Evolutionary conservation across 1,140 invertebrate species (phyloP).

Genomic region (Bombus ignitus): DNA sequence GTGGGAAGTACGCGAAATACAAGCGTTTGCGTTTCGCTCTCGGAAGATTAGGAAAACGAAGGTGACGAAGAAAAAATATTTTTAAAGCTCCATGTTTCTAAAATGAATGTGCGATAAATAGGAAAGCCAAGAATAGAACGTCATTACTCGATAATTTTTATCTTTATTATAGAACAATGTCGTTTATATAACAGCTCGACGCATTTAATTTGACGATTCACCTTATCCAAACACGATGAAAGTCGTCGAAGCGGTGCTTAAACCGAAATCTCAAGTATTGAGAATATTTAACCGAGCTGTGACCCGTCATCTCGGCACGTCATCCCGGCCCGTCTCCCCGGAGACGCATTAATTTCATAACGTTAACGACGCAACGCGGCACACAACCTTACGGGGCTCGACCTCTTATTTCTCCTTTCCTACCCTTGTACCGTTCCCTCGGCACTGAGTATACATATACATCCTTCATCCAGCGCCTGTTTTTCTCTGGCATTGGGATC

Average conservation of each 20-base stretch:
- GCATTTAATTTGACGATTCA: background rate
- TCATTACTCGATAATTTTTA: too few species aligned
- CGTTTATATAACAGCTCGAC: too few species aligned
- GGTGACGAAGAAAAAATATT: too few species aligned
- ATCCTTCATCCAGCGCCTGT: constrained; percentile 14
- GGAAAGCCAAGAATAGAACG: too few species aligned
- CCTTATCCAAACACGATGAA: background rate
- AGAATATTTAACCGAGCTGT: constrained; percentile 3
- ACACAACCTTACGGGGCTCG: background rate
- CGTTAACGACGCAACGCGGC: background rate
- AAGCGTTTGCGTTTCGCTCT: too few species aligned
- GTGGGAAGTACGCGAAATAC: background rate
- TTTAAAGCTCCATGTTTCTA: too few species aligned
- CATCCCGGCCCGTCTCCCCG: background rate
- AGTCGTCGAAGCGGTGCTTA: background rate
- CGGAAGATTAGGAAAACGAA: too few species aligned
- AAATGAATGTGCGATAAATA: too few species aligned
- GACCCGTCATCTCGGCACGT: background rate
- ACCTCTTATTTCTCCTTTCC: constrained; percentile 6
- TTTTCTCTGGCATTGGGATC: background rate
- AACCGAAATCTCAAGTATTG: background rate
- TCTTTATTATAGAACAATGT: too few species aligned
- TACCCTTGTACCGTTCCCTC: background rate
- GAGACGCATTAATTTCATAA: constrained; percentile 27
- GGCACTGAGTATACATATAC: background rate